phyloP scores from a whole-genome alignment of 2,113 vertebrate genomes.

The Tyrannus savana region DNA sequence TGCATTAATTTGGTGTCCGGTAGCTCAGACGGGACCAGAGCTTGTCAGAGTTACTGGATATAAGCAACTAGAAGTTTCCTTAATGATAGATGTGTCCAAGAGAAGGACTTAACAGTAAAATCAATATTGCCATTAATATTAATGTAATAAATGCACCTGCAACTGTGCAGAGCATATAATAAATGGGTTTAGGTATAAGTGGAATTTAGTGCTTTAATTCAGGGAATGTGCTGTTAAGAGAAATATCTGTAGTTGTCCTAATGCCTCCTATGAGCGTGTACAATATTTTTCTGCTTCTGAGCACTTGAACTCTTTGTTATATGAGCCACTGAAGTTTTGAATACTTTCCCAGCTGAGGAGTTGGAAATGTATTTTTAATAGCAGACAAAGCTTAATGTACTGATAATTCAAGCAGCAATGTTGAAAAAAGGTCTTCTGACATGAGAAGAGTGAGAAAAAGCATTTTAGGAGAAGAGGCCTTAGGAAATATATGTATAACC shows the following conservation, averaged over 20 bases:
- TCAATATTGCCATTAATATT: not conserved
- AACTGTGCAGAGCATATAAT: not conserved
- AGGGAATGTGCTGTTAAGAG: not conserved
- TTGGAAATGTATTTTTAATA: constrained; percentile 7
- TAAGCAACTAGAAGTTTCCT: not conserved
- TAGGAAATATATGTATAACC: not conserved
- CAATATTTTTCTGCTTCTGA: not conserved
- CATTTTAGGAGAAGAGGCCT: not conserved
- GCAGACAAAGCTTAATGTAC: not conserved
- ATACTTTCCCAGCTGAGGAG: not conserved
- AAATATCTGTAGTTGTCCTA: not conserved
- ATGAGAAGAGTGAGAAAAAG: not conserved
- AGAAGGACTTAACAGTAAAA: not conserved
- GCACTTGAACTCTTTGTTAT: not conserved
- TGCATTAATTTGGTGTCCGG: accelerated
- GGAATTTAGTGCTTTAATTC: not conserved
- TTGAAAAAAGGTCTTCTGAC: not conserved
- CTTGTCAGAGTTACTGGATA: not conserved
- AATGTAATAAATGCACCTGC: not conserved
- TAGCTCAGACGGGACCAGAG: not conserved
- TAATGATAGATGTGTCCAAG: not conserved
- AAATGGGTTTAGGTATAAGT: not conserved
- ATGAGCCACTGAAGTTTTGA: not conserved
- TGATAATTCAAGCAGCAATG: not conserved
- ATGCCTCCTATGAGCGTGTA: not conserved